phyloP scores from a whole-genome alignment of 2,797 vertebrate genomes.

The Orestias chungarensis region DNA sequence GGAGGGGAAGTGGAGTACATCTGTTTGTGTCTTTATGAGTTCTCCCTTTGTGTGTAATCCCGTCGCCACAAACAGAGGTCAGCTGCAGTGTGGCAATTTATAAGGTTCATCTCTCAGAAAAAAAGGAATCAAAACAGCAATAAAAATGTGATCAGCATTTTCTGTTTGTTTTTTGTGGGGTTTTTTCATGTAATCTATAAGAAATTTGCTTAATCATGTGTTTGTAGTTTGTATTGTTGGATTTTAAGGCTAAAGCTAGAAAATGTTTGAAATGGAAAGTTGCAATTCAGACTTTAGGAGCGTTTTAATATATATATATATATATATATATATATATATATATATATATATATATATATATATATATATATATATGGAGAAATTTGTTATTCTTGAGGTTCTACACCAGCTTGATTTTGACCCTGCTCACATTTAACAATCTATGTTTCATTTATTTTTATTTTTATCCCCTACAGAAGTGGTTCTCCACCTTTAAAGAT shows the following conservation, averaged over 20 bases:
- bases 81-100: conserved; percentile 64
- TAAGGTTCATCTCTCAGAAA: conserved; percentile 60
- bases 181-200: conserved; percentile 50
- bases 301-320: not conserved
- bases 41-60: conserved; percentile 52
- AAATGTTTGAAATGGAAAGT: not conserved
- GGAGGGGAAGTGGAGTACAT: conserved; percentile 29
- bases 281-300: not conserved
- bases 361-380: not conserved
- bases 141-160: conserved; percentile 54
- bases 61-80: conserved; percentile 67
- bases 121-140: conserved; percentile 53
- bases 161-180: conserved; percentile 35
- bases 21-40: conserved; percentile 52
- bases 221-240: not conserved
- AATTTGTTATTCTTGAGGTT: conserved; percentile 5
- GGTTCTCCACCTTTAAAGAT: too few relatives aligned
- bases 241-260: not conserved
- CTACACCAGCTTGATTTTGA: conserved; percentile 29
- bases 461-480: too few relatives aligned
- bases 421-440: conserved; percentile 3
- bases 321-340: too few relatives aligned
- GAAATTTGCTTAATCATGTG: not conserved
- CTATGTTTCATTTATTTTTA: not conserved
- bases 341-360: too few relatives aligned